Evolutionary conservation across 2,888 invertebrate genomes (phyloP), one percentile per base, ranked within the genome.

Genomic region (Craniophora ligustri): DNA sequence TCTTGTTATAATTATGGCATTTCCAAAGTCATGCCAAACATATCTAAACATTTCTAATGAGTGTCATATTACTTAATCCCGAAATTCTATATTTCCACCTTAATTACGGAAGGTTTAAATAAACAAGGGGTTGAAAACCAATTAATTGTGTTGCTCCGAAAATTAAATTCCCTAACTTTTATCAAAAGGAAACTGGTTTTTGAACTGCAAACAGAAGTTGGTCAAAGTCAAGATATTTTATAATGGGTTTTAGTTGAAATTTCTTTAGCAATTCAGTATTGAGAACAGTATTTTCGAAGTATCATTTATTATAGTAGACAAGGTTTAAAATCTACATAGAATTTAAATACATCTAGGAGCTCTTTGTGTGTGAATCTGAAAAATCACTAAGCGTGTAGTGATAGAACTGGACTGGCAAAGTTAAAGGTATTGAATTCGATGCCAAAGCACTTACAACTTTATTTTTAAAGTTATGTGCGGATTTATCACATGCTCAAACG

Each of bases 21-120:
- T 34, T n/a, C 15, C n/a, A 34, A 34, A 19, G 11, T 19, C 11
- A 35, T 35, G 2, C 18, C n/a, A 18, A 46, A 31, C 34, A 21
- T 34, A 46, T 31, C 41, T 41, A 3, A 34, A 45, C 32, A 11
- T 2, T 39, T 30, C 26, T 34, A 55, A 55, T 64, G 68, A 69
- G 55, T 65, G 66, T 73, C 55, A 28, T 53, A 54, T 73, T 65
- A 73, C 60, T 55, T 58, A 47, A 69, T 54, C 59, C 39, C 39
- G 34, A 11, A 54, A 65, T 56, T 50, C 34, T 50, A 73, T 51
- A 72, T 49, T 38, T 51, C 34, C 23, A 64, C 55, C 70, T 64
- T 69, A 69, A 69, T 69, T 70, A 50, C 39, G 34, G 53, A 39
- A 40, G 55, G 49, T 55, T 50, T 36, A 46, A 70, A 65, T 48